Percentiles rank a stretch among this genome's conserved stretches.
phyloP scores from a whole-genome alignment of 2,113 vertebrate species.

The Crotalus horridus region DNA sequence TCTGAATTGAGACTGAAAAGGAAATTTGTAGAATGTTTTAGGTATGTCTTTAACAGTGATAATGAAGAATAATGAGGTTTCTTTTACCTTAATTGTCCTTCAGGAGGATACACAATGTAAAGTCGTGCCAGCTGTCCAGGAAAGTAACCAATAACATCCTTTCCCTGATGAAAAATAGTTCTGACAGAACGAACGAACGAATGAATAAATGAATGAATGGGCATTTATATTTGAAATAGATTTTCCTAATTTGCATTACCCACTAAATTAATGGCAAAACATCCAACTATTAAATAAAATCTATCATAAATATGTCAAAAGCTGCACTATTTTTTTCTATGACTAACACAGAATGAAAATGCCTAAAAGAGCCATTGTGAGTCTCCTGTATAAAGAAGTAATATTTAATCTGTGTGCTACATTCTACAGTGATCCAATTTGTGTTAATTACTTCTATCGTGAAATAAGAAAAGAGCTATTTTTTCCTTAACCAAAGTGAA shows the following conservation, averaged over 20 bases:
- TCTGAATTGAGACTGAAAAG: not conserved
- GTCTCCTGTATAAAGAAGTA: not conserved
- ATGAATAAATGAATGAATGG: not conserved
- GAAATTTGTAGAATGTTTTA: not conserved
- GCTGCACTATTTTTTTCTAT: not conserved
- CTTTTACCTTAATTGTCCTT: slow-evolving; percentile 36
- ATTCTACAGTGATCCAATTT: not conserved
- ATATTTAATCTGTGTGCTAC: not conserved
- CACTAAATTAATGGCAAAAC: not conserved
- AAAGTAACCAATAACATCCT: slow-evolving; percentile 36
- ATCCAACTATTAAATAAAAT: not conserved
- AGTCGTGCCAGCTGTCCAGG: slow-evolving; percentile 35
- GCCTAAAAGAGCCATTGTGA: not conserved
- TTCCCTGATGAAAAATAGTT: slow-evolving; percentile 44
- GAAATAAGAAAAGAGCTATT: not conserved
- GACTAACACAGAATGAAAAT: not conserved
- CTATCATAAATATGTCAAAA: not conserved
- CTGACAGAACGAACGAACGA: slow-evolving; percentile 18
- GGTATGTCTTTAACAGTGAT: not conserved
- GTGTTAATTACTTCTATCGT: not conserved
- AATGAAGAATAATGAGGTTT: not conserved
- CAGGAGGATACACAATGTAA: not conserved
- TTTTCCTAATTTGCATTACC: not conserved
- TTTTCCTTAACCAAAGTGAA: not conserved
- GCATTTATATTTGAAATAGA: not conserved